Base-by-base conservation (phyloP, 2,888 invertebrate genomes). In the Clivina fossor region DNA sequence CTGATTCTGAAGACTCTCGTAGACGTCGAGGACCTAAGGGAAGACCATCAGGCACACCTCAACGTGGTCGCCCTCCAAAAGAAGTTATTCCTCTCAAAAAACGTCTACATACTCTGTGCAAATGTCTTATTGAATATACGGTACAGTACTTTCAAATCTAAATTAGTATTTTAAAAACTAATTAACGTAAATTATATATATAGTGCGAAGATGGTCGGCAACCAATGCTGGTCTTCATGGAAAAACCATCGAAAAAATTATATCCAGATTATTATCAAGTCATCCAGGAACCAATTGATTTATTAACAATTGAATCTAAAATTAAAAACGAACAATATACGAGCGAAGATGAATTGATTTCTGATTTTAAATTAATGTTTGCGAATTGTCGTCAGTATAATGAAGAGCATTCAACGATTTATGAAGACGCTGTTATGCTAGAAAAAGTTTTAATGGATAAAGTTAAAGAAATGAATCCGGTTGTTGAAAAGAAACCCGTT, bases 211-310 rank as follows among this genome's bases (percentile, higher is more conserved):
- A 87, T 64, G 92, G 90, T 0, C 80, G 97, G 9, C 86, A 90
- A 64, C 90, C 94, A 0, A 90, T 95, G 78, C 76, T 92, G 54
- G 83, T 93, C 64, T 99, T 99, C 70, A 90, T 97, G 90, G 93
- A 94, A 71, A 92, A 96, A 68, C 98, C 99, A 0, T 93, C 93
- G 20, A 90, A 90, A 71, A 93, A 95, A 69, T 77, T 93, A 24
- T 97, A 97, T 70, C 93, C 96, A 0, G 94, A 94, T 71, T 97
- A 97, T 71, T 97, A 96, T 72, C 89, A 90, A 72, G 88, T 97
- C 1, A 97, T 97, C 60, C 84, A 87, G 22, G 89, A 88, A 65
- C 97, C 97, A 0, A 94, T 97, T 50, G 97, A 97, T 72, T 92
- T 97, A 88, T 80, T 90, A 53, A 92, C 90, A 50, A 96, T 97